Evolutionary conservation across 2,797 vertebrate genomes (phyloP).

Genomic region (Galago senegalensis): DNA sequence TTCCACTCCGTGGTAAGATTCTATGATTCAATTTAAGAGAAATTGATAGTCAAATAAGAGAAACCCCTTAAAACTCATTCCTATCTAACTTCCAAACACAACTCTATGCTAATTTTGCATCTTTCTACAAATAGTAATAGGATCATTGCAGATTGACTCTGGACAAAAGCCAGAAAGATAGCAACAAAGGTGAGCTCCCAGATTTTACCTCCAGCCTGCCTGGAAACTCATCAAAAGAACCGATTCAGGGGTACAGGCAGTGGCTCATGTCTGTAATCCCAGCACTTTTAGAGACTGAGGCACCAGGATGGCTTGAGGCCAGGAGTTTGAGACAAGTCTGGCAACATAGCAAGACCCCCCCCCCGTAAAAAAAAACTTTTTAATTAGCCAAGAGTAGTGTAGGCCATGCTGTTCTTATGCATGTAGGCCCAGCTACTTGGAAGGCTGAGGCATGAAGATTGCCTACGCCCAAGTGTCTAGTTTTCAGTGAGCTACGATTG

Average conservation of each 20-base stretch:
- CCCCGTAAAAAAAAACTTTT: background rate
- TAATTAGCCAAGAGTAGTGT: background rate
- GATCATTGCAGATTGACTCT: background rate
- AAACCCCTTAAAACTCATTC: conserved; percentile 11
- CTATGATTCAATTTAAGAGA: background rate
- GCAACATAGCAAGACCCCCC: background rate
- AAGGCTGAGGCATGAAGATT: background rate
- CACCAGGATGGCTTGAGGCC: background rate
- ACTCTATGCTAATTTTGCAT: background rate
- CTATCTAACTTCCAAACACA: conserved; percentile 28
- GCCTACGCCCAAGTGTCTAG: background rate
- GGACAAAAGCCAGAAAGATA: background rate
- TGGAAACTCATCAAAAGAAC: conserved; percentile 7
- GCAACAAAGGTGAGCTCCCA: background rate
- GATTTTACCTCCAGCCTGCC: background rate
- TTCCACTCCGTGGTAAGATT: conserved; percentile 41
- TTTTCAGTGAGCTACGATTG: background rate
- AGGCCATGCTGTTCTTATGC: too few relatives aligned
- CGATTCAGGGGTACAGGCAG: background rate
- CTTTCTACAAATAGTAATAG: background rate
- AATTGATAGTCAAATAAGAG: background rate
- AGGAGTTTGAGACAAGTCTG: background rate
- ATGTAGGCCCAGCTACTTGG: background rate
- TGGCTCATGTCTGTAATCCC: background rate
- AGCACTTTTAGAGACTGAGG: background rate